Conservation (phyloP, 2,113 vertebrate species). For the Odobenus rosmarus region DNA sequence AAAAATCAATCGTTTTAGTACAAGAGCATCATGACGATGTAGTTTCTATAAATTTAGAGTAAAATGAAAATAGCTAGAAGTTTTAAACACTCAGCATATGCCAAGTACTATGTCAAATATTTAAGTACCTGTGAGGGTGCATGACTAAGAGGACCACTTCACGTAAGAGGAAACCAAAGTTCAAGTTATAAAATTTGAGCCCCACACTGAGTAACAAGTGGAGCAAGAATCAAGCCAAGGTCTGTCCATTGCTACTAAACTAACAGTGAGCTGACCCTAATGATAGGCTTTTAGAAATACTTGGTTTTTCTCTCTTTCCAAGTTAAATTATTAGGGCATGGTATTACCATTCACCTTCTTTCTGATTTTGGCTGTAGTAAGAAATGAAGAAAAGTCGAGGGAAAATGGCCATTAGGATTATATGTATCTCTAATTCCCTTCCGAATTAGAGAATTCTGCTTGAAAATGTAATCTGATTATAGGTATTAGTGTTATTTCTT, state of each 20-base stretch:
- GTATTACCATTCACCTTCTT: background rate
- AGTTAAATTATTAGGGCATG: background rate
- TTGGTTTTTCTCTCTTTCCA: conserved; percentile 20
- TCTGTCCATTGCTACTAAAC: background rate
- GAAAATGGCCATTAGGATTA: background rate
- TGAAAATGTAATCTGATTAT: background rate
- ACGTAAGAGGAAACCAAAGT: background rate
- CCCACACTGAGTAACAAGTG: background rate
- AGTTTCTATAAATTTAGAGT: background rate
- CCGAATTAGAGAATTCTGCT: background rate
- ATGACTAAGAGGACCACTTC: background rate
- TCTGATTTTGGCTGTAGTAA: conserved; percentile 32
- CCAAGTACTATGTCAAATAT: background rate
- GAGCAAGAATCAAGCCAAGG: background rate
- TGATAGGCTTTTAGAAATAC: background rate
- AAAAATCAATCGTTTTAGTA: background rate
- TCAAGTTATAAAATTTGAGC: background rate
- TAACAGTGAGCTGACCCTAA: background rate
- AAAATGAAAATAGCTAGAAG: background rate
- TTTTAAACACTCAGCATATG: background rate
- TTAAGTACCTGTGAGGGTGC: background rate
- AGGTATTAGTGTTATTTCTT: background rate
- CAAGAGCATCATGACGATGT: background rate
- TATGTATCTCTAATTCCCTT: background rate
- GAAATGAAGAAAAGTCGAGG: background rate